Conservation (phyloP, 2,797 vertebrate genomes). For the Sebastes hubbsi region DNA sequence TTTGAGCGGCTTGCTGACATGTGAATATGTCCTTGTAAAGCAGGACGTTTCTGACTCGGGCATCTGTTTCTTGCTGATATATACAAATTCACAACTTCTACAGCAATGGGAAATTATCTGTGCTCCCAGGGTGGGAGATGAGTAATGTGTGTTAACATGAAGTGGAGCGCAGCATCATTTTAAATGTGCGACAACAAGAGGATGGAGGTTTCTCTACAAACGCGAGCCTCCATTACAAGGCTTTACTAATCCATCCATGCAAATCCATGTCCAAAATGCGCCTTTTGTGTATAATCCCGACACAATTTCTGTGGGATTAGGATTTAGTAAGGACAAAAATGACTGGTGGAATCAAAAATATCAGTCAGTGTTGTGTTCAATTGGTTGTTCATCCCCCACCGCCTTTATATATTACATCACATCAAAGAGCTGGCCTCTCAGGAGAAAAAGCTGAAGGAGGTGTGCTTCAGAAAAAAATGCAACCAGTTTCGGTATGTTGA, state of each 20-base stretch:
- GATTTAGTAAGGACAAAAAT: slow-evolving; percentile 61
- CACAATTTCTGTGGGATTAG: slow-evolving; percentile 81
- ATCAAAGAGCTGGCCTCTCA: slow-evolving; percentile 45
- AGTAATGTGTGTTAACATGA: slow-evolving; percentile 68
- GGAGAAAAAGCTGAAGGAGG: neutral
- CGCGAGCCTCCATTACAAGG: slow-evolving; percentile 79
- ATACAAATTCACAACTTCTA: slow-evolving; percentile 59
- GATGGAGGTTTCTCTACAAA: slow-evolving; percentile 64
- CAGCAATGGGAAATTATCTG: slow-evolving; percentile 56
- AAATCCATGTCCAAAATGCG: slow-evolving; percentile 82
- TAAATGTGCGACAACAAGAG: slow-evolving; percentile 63
- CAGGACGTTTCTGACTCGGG: slow-evolving; percentile 45
- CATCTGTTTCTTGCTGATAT: slow-evolving; percentile 77
- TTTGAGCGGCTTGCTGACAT: slow-evolving; percentile 57
- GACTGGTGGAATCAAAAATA: slow-evolving; percentile 62
- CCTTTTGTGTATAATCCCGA: slow-evolving; percentile 84
- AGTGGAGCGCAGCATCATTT: slow-evolving; percentile 55
- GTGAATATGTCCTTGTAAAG: slow-evolving; percentile 57
- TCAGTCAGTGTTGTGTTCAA: slow-evolving; percentile 53
- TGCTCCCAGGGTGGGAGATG: slow-evolving; percentile 58
- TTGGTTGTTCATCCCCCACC: slow-evolving; percentile 44
- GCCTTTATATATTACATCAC: slow-evolving; percentile 41
- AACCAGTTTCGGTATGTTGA: neutral
- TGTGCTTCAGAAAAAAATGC: neutral
- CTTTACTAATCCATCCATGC: slow-evolving; percentile 81